A percentile compares a stretch with the other conserved stretches of the same genome.
phyloP scores from a whole-genome alignment of 2,797 vertebrate genomes.

The Notolabrus celidotus region DNA sequence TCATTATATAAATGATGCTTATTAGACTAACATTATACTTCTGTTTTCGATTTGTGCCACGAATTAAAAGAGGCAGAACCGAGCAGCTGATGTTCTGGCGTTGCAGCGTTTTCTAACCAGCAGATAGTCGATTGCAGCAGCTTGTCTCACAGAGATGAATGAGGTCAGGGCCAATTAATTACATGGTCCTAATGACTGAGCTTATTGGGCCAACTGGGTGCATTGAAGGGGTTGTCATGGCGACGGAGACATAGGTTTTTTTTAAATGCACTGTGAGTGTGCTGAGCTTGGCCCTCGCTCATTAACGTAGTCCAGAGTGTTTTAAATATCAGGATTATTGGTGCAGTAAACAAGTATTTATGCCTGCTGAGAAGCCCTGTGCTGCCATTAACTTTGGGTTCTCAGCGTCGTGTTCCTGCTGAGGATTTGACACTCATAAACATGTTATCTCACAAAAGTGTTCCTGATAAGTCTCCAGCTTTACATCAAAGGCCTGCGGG shows the following conservation, averaged over 20 bases:
- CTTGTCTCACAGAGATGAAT: conserved; percentile 66
- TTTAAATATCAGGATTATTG: conserved; percentile 74
- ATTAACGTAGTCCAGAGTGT: conserved; percentile 55
- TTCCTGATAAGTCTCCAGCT: conserved; percentile 48
- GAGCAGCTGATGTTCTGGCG: conserved; percentile 39
- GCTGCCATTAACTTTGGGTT: conserved; percentile 67
- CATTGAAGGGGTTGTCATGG: conserved; percentile 75
- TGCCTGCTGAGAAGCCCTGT: conserved; percentile 59
- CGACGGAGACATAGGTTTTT: conserved; percentile 67
- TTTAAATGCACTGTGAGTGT: conserved; percentile 46
- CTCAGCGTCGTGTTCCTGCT: conserved; percentile 47
- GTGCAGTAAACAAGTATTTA: conserved; percentile 71
- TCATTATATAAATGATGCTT: conserved; percentile 1
- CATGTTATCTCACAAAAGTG: conserved; percentile 64
- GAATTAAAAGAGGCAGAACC: background rate
- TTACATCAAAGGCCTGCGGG: conserved; percentile 57
- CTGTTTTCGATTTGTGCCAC: background rate
- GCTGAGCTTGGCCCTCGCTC: conserved; percentile 51
- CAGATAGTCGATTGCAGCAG: conserved; percentile 53
- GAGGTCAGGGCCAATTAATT: conserved; percentile 82
- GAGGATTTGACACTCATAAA: conserved; percentile 68
- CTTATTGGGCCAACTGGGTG: conserved; percentile 72
- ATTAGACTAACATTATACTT: conserved; percentile 4
- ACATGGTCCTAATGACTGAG: conserved; percentile 81
- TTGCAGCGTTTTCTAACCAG: conserved; percentile 44